phyloP scores from a whole-genome alignment of 2,888 invertebrate genomes.

The Nesidiocoris tenuis region DNA sequence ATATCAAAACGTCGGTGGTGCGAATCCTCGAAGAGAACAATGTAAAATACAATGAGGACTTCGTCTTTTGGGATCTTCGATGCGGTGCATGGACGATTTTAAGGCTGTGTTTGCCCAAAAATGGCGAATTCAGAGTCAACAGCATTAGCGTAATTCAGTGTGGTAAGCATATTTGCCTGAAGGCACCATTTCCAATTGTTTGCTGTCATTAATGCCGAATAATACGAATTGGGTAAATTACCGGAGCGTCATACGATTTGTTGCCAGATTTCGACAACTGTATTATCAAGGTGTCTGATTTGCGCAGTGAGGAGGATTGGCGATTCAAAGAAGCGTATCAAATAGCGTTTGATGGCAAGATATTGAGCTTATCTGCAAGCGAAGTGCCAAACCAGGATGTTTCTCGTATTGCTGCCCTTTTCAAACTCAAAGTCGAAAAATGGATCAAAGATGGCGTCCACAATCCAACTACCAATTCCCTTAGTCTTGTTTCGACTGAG shows the following conservation, averaged over 20 bases:
- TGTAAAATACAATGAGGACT: neutral
- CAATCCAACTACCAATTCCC: slow-evolving; percentile 58
- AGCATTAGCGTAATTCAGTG: slow-evolving; percentile 7
- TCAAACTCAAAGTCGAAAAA: slow-evolving; percentile 64
- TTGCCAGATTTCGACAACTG: slow-evolving; percentile 25
- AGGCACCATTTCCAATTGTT: too few species aligned
- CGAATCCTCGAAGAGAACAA: too few species aligned
- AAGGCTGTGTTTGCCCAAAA: slow-evolving; percentile 17
- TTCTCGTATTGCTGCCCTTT: neutral
- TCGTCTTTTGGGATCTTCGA: neutral
- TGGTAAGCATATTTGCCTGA: too few species aligned
- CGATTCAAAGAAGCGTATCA: neutral
- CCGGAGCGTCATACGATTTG: slow-evolving; percentile 10
- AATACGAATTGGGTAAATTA: too few species aligned
- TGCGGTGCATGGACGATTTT: neutral
- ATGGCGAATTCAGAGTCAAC: slow-evolving; percentile 2
- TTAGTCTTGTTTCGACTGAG: slow-evolving; percentile 66
- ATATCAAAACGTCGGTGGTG: neutral
- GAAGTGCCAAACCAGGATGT: neutral
- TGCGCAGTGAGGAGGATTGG: neutral
- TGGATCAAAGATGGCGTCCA: slow-evolving; percentile 60
- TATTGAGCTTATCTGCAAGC: neutral
- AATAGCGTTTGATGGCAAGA: neutral
- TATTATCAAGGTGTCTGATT: neutral
- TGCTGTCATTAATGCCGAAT: too few species aligned